phyloP scores from a whole-genome alignment of 2,797 vertebrate genomes.

The Momotus momota region DNA sequence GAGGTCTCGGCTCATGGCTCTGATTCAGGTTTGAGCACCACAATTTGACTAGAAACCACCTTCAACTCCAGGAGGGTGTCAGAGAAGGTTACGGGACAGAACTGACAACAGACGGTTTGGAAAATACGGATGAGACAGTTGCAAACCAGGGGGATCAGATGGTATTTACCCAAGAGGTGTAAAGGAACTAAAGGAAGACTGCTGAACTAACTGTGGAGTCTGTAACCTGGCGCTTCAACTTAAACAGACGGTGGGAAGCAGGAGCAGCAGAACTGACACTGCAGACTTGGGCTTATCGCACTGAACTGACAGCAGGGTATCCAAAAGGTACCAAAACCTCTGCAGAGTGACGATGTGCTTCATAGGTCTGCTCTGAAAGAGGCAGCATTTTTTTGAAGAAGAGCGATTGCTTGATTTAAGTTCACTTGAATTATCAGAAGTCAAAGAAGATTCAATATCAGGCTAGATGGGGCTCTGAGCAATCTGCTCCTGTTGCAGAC shows the following conservation, averaged over 20 bases:
- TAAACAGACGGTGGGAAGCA: neutral
- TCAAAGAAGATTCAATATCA: neutral
- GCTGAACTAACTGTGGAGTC: slow-evolving; percentile 7
- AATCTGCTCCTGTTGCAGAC: neutral
- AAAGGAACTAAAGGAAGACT: slow-evolving; percentile 13
- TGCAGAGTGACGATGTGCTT: neutral
- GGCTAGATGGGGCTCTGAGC: neutral
- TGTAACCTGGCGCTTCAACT: slow-evolving; percentile 25
- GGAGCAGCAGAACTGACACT: neutral
- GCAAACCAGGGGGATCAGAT: slow-evolving; percentile 33
- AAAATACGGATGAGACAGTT: slow-evolving; percentile 25
- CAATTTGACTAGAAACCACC: neutral
- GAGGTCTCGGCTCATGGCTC: neutral
- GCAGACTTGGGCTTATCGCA: neutral
- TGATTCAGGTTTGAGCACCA: neutral
- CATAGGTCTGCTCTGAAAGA: neutral
- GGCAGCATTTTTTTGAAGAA: neutral
- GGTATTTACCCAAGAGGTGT: slow-evolving; percentile 54
- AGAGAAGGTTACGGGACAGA: slow-evolving; percentile 44
- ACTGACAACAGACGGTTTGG: slow-evolving; percentile 7
- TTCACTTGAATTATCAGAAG: neutral
- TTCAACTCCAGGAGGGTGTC: neutral
- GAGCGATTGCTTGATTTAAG: neutral
- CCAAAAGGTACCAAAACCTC: neutral
- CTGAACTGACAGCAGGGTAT: neutral